These are phyloP conservation scores for Ceratina japonica DNA, from an alignment of 1,140 invertebrate genomes.

Conservation along the genomic window DNA sequence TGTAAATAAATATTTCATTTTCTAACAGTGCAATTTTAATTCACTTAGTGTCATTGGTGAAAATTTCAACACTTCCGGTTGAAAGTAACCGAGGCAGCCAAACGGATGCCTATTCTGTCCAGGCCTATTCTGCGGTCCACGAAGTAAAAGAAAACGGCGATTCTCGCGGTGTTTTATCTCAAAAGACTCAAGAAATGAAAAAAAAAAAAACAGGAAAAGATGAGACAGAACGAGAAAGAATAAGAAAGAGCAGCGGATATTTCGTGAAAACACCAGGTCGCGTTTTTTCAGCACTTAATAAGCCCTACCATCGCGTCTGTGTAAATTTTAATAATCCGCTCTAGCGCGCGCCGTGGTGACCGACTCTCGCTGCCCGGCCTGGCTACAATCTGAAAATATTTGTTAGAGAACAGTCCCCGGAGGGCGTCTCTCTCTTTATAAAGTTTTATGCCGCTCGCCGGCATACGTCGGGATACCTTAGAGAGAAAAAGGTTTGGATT, in stretches of 20 bases:
- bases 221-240: not conserved
- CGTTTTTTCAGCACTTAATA: constrained; percentile 48
- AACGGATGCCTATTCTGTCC: not conserved
- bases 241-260: constrained; percentile 28
- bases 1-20: too few species aligned
- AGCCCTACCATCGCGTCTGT: constrained; percentile 32
- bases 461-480: constrained; percentile 35
- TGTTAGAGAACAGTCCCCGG: constrained; percentile 56
- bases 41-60: not conserved
- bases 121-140: constrained; percentile 18
- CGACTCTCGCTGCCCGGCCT: not conserved
- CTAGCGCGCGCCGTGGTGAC: constrained; percentile 21
- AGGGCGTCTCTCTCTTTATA: constrained; percentile 58
- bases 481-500: constrained; percentile 14
- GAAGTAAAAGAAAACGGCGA: constrained; percentile 1
- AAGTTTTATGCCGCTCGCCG: constrained; percentile 61
- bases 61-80: not conserved
- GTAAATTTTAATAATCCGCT: constrained; percentile 61
- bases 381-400: constrained; percentile 63
- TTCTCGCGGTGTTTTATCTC: constrained; percentile 7
- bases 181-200: not conserved
- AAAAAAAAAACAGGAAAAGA: too few species aligned
- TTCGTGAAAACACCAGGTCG: constrained; percentile 2
- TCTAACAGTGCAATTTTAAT: too few species aligned
- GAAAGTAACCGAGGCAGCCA: not conserved